phyloP scores from a whole-genome alignment of 2,113 vertebrate genomes.

The Ranitomeya imitator region DNA sequence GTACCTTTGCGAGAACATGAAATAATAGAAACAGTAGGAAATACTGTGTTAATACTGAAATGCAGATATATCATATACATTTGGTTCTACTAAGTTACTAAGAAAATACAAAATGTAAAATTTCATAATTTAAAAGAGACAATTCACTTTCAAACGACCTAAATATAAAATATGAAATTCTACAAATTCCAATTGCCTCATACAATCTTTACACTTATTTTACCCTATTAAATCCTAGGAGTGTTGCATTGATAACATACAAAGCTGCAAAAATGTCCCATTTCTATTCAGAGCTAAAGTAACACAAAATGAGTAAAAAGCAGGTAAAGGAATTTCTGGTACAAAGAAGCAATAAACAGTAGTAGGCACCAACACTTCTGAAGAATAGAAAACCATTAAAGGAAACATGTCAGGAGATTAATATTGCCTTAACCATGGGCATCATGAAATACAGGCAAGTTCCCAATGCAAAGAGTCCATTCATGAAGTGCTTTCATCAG shows the following conservation, averaged over 20 bases:
- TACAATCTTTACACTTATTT: neutral
- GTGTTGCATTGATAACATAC: neutral
- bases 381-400: too few species aligned
- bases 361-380: too few species aligned
- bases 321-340: neutral
- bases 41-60: neutral
- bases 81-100: neutral
- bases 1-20: constrained; percentile 20
- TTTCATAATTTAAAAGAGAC: neutral
- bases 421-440: too few species aligned
- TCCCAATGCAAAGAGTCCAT: too few species aligned
- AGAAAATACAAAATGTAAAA: neutral
- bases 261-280: neutral
- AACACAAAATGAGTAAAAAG: neutral
- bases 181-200: neutral
- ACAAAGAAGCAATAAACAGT: neutral
- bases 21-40: constrained; percentile 37
- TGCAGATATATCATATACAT: constrained; percentile 12
- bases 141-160: neutral
- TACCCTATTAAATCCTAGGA: neutral
- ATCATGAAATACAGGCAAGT: too few species aligned
- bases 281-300: neutral
- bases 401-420: too few species aligned
- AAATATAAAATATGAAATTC: neutral
- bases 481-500: too few species aligned